Conservation (phyloP, 2,113 vertebrate species). For the Zootoca vivipara region DNA sequence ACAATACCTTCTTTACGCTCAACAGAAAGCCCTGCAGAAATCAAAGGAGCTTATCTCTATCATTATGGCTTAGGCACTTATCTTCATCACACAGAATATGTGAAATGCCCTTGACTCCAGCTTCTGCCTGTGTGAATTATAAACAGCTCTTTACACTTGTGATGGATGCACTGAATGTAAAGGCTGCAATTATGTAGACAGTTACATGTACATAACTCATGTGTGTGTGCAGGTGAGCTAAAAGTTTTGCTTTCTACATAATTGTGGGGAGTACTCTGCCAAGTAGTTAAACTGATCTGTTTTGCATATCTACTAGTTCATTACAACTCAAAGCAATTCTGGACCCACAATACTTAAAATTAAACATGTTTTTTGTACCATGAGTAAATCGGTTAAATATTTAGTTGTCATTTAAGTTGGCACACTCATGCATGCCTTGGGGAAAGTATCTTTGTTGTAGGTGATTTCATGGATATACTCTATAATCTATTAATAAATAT, state of each 20-base stretch:
- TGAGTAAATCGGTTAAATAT: neutral
- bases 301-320: neutral
- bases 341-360: neutral
- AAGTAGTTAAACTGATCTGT: neutral
- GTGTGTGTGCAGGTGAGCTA: neutral
- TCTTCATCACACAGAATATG: conserved; percentile 57
- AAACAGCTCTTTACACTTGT: conserved; percentile 44
- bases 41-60: conserved; percentile 62
- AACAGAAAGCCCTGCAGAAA: conserved; percentile 61
- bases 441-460: neutral
- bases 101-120: neutral
- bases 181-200: conserved; percentile 11
- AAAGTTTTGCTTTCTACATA: neutral
- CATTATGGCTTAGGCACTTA: conserved; percentile 57
- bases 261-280: neutral
- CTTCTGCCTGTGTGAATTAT: conserved; percentile 42
- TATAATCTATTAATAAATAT: neutral
- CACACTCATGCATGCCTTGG: neutral
- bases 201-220: neutral
- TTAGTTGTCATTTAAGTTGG: neutral
- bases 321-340: neutral
- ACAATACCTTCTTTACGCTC: conserved; percentile 34
- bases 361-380: neutral
- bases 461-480: neutral
- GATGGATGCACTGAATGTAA: conserved; percentile 23